These are phyloP conservation scores for Oreochromis mossambicus DNA, from an alignment of 2,797 vertebrate genomes.

Conservation along the genomic window DNA sequence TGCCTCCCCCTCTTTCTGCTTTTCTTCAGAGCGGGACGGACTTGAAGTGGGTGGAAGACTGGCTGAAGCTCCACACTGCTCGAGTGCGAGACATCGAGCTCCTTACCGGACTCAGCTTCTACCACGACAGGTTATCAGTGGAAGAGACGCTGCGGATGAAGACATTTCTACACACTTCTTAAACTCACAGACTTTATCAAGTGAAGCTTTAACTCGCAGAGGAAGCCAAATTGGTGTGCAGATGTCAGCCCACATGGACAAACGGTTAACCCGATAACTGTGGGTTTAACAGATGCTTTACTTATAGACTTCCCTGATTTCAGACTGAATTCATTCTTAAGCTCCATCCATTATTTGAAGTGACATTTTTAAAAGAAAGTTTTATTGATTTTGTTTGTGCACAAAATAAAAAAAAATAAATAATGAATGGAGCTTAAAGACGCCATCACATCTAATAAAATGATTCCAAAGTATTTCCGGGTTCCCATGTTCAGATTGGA, in stretches of 20 bases:
- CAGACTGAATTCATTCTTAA: neutral
- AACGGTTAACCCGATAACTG: neutral
- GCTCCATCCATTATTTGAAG: slow-evolving; percentile 3
- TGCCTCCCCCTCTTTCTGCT: neutral
- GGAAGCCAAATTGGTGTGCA: slow-evolving; percentile 28
- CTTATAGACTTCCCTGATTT: neutral
- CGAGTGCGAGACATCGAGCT: slow-evolving; percentile 90
- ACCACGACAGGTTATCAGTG: slow-evolving; percentile 79
- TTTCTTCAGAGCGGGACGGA: slow-evolving; percentile 65
- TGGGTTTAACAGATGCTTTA: neutral
- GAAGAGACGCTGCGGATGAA: slow-evolving; percentile 87
- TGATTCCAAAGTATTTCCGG: neutral
- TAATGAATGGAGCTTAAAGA: neutral
- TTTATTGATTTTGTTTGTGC: neutral
- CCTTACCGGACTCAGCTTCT: slow-evolving; percentile 92
- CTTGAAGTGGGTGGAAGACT: slow-evolving; percentile 80
- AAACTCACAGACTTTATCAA: slow-evolving; percentile 2
- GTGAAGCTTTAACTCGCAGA: neutral
- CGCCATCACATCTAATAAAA: neutral
- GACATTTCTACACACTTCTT: slow-evolving; percentile 81
- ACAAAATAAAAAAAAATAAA: fast-evolving
- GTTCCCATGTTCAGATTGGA: neutral
- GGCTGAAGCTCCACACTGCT: slow-evolving; percentile 81
- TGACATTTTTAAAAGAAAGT: neutral
- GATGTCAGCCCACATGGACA: neutral